phyloP scores from a whole-genome alignment of 23 tunicate genomes.

The Ciona savignyi region DNA sequence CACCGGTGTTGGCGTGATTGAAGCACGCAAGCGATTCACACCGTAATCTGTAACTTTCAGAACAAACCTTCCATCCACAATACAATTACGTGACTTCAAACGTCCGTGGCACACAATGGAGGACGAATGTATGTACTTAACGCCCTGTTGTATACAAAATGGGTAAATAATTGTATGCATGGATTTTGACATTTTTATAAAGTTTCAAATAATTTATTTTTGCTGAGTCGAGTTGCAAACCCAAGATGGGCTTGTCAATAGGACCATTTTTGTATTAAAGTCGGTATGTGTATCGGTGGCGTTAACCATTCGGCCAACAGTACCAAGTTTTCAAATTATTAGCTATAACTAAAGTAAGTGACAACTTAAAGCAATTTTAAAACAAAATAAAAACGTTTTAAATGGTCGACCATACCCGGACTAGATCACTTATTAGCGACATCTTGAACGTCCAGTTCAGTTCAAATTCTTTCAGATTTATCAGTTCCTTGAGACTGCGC shows the following conservation, averaged over 20 bases:
- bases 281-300: no score
- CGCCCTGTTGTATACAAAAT: constrained; percentile 44
- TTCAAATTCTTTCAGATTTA: constrained; percentile 17
- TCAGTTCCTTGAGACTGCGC: constrained; percentile 32
- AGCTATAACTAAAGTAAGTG: no score
- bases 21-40: constrained; percentile 21
- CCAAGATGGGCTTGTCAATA: no score
- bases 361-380: background rate
- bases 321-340: no score
- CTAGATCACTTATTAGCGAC: constrained; percentile 58
- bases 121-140: constrained; percentile 76
- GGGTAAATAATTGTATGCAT: no score
- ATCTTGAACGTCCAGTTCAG: constrained; percentile 54
- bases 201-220: no score
- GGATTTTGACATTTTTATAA: no score
- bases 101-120: constrained; percentile 64
- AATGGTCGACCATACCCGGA: constrained; percentile 23
- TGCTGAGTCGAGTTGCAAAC: no score
- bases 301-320: no score
- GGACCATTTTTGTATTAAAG: no score
- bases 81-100: constrained; percentile 65
- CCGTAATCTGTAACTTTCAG: constrained; percentile 81
- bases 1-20: background rate
- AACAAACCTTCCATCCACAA: constrained; percentile 59
- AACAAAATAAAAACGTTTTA: background rate